phyloP scores from a whole-genome alignment of 2,113 vertebrate genomes.

The Psilopsiagon aurifrons region DNA sequence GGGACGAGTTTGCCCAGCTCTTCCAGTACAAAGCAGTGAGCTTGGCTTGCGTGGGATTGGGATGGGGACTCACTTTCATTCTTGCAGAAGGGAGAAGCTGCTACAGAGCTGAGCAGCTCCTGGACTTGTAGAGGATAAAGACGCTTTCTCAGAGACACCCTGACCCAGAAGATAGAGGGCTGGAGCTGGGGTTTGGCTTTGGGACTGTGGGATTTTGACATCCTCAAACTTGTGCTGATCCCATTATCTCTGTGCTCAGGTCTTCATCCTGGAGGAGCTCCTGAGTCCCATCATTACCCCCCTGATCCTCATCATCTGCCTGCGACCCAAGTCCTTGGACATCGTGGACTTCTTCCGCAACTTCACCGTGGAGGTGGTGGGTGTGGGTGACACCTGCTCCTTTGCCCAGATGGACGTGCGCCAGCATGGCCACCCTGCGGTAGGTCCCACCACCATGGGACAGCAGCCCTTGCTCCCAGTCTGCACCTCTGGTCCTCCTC shows the following conservation, averaged over 20 bases:
- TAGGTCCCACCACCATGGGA: slow-evolving; percentile 50
- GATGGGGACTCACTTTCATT: not conserved
- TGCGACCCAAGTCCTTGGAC: slow-evolving; percentile 95
- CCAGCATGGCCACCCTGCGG: slow-evolving; percentile 95
- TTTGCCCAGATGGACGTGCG: slow-evolving; percentile 99
- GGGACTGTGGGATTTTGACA: not conserved
- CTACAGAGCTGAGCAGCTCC: not conserved
- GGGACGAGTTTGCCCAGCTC: slow-evolving; percentile 96
- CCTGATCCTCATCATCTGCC: slow-evolving; percentile 92
- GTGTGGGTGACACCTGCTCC: slow-evolving; percentile 96
- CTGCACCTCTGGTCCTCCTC: not conserved
- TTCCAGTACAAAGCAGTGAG: slow-evolving; percentile 99
- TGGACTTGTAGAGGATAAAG: not conserved
- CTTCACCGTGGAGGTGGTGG: slow-evolving; percentile 96
- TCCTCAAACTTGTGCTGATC: not conserved
- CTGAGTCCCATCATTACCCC: slow-evolving; percentile 96
- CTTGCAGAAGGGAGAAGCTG: not conserved
- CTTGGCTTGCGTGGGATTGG: not conserved
- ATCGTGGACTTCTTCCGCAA: slow-evolving; percentile 99
- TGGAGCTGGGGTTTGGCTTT: not conserved
- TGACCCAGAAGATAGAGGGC: not conserved
- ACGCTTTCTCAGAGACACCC: not conserved
- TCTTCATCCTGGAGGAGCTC: slow-evolving; percentile 95
- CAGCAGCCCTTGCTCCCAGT: not conserved
- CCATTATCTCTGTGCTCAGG: slow-evolving; percentile 70